Conservation (phyloP, 2,888 invertebrate species). For the Papilio demoleus region DNA sequence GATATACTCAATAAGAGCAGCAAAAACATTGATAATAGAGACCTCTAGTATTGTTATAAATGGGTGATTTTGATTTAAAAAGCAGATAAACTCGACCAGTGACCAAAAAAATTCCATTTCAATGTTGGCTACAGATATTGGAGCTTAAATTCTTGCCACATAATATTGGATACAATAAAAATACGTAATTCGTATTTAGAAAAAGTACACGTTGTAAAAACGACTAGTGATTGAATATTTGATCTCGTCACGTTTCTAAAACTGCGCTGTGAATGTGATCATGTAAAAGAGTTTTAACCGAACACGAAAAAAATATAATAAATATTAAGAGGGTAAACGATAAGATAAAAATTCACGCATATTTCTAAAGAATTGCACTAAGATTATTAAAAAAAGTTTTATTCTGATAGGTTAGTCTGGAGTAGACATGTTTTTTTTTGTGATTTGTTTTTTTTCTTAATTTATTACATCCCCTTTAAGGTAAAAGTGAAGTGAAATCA, state of each 20-base stretch:
- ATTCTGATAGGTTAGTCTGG: slow-evolving; percentile 53
- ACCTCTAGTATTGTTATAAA: no score
- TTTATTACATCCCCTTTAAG: slow-evolving; percentile 48
- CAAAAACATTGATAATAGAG: no score
- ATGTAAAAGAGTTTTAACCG: slow-evolving; percentile 68
- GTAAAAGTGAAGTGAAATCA: slow-evolving; percentile 5
- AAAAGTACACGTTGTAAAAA: not conserved
- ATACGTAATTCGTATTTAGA: not conserved
- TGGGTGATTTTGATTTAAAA: no score
- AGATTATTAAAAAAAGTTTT: slow-evolving; percentile 53
- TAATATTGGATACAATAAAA: not conserved
- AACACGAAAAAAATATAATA: slow-evolving; percentile 59
- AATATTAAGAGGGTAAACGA: slow-evolving; percentile 57
- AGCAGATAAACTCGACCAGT: no score
- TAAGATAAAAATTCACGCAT: slow-evolving; percentile 66
- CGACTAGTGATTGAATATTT: not conserved
- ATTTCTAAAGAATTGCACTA: slow-evolving; percentile 75
- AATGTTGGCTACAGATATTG: no score
- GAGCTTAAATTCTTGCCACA: no score
- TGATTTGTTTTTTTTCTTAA: slow-evolving; percentile 51
- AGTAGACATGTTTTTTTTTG: slow-evolving; percentile 49
- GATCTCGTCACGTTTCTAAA: slow-evolving; percentile 56
- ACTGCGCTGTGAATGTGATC: slow-evolving; percentile 73
- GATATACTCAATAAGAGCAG: no score
- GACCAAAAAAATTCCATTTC: no score